A percentile compares a stretch with the other conserved stretches of the same genome.
These are phyloP conservation scores for Adineta ricciae DNA, from an alignment of 2,888 invertebrate genomes.

Conservation along the genomic window DNA sequence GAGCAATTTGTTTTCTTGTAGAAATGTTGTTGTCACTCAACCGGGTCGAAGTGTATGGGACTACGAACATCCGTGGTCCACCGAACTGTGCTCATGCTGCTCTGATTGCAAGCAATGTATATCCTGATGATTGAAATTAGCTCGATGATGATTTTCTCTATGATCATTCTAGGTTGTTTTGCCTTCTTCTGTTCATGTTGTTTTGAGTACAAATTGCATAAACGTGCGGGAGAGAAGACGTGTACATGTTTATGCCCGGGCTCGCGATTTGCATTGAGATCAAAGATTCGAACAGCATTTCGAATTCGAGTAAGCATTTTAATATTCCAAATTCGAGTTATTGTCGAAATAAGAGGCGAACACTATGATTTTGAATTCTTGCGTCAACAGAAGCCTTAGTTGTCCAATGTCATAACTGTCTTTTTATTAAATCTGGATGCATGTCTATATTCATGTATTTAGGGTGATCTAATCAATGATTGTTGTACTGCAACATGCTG, in stretches of 20 bases:
- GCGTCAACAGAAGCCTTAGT: too few species aligned
- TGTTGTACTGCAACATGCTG: background rate
- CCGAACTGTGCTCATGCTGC: background rate
- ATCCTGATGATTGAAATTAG: background rate
- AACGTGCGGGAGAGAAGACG: background rate
- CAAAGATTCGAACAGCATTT: slow-evolving; percentile 2
- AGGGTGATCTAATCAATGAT: background rate
- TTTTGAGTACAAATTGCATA: background rate
- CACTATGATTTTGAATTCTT: too few species aligned
- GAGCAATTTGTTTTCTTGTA: background rate
- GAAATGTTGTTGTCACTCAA: background rate
- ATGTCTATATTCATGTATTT: background rate
- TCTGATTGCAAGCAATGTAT: background rate
- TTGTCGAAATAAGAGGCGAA: too few species aligned
- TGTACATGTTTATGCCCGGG: background rate
- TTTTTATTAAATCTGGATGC: too few species aligned
- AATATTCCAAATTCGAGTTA: too few species aligned
- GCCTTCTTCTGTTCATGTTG: slow-evolving; percentile 1
- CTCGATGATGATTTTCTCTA: too few species aligned
- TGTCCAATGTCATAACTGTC: too few species aligned
- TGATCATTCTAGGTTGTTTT: background rate
- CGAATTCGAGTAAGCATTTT: background rate
- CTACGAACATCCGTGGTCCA: background rate
- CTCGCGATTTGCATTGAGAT: background rate
- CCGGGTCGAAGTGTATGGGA: background rate